Percentiles rank a stretch among this genome's conserved stretches.
These are phyloP conservation scores for Forbesichthys agassizii DNA, from an alignment of 2,113 vertebrate species.

Conservation along the genomic window DNA sequence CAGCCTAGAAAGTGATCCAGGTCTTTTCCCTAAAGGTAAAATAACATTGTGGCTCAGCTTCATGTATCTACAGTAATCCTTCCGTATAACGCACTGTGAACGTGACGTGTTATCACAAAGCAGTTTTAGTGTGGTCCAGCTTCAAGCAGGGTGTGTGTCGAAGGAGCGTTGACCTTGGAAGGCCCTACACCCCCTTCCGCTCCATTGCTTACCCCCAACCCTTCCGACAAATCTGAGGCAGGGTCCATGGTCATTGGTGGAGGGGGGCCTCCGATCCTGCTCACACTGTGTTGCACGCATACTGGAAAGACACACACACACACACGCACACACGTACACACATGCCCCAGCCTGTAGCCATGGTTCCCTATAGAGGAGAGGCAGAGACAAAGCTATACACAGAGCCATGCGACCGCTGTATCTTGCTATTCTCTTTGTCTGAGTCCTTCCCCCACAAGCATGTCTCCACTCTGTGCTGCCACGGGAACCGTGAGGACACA, in stretches of 20 bases:
- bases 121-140: too few relatives aligned
- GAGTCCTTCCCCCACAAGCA: constrained; percentile 34
- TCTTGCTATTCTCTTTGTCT: constrained; percentile 49
- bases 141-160: too few relatives aligned
- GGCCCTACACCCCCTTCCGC: constrained; percentile 34
- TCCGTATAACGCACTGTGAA: too few relatives aligned
- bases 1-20: too few relatives aligned
- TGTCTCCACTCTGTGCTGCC: constrained; percentile 38
- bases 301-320: constrained; percentile 39
- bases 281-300: constrained; percentile 25
- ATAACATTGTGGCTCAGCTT: too few relatives aligned
- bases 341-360: constrained; percentile 57
- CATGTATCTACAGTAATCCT: too few relatives aligned
- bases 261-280: constrained; percentile 29
- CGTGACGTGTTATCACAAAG: too few relatives aligned
- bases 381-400: constrained; percentile 51
- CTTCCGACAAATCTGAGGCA: constrained; percentile 24
- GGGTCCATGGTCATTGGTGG: constrained; percentile 13
- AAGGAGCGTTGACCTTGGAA: too few relatives aligned
- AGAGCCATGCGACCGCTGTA: constrained; percentile 49
- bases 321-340: constrained; percentile 40
- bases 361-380: constrained; percentile 57
- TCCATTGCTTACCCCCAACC: constrained; percentile 42
- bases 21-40: too few relatives aligned
- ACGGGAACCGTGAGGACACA: constrained; percentile 42